Evolutionary conservation across 2,888 invertebrate genomes (phyloP), one percentile per base, ranked within the genome.

Genomic region (Eulithis testata): DNA sequence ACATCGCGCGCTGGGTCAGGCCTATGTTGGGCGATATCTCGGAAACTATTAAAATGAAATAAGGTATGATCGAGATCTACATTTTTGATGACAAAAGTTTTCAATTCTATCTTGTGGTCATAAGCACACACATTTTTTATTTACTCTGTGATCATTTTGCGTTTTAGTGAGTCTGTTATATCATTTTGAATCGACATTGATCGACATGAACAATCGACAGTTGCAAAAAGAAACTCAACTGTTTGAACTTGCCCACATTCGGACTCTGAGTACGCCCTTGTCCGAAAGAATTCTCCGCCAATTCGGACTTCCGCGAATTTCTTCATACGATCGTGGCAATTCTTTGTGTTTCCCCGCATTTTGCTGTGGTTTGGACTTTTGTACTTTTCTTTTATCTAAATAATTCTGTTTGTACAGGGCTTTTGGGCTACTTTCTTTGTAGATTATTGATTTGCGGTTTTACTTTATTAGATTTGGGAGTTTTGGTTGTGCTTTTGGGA

Each of bases 241-340:
- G 31, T 31, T 6, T 31, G 31, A 31, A 31, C 31, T 31, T 31
- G 31, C 31, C 31, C 21, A 47, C 2, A 27, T 14, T 27, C n/a
- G 7, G 27, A 12, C 72, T 74, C 76, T 77, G 77, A 27, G 36
- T 77, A 80, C 80, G 83, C 80, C 77, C 80, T 75, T 73, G 74
- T 72, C 74, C 71, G 75, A 79, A 82, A 76, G 79, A 80, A 80
- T 82, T 78, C 79, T 75, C 73, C 68, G 73, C 76, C 79, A 79
- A 79, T 79, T 77, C 72, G 73, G 73, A 73, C 73, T 73, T 66
- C 72, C 69, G 66, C 76, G 74, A 80, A 77, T 78, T 81, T 73
- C 76, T 77, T 75, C 74, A 81, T 81, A 74, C 78, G 73, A 78
- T 76, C 72, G 71, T 59, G 75, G 69, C 37, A 8, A 14, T 75